A percentile compares a stretch with the other conserved stretches of the same genome.
These are phyloP conservation scores for Cerastis leucographa DNA, from an alignment of 2,888 invertebrate species.

Conservation along the genomic window DNA sequence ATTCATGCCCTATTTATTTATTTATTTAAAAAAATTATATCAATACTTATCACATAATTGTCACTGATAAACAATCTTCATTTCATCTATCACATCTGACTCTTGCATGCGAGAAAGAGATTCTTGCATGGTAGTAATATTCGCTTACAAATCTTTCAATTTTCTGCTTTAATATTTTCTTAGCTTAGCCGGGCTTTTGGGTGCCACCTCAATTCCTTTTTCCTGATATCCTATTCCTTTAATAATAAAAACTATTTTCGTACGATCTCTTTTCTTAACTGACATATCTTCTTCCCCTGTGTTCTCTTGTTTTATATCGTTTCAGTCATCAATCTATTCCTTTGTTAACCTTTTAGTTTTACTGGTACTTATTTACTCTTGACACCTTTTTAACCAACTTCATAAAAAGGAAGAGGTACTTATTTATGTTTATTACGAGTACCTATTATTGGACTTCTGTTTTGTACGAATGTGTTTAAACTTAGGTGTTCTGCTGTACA, in stretches of 20 bases:
- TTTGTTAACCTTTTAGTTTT: constrained; percentile 1
- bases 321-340: background rate
- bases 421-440: background rate
- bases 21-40: too few species aligned
- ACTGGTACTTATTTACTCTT: background rate
- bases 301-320: background rate
- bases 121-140: constrained; percentile 39
- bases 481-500: constrained; percentile 26
- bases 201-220: constrained; percentile 57
- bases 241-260: constrained; percentile 1
- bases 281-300: background rate
- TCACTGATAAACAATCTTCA: background rate
- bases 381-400: constrained; percentile 8
- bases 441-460: background rate
- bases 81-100: background rate
- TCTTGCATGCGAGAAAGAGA: constrained; percentile 41
- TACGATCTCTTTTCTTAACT: background rate
- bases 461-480: constrained; percentile 10
- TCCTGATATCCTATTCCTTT: constrained; percentile 49
- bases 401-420: constrained; percentile 15
- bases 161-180: constrained; percentile 71
- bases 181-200: constrained; percentile 73
- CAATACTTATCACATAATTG: background rate
- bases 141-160: constrained; percentile 55
- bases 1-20: background rate